Conservation (phyloP, 2,797 vertebrate genomes). For the Amblyraja radiata region DNA sequence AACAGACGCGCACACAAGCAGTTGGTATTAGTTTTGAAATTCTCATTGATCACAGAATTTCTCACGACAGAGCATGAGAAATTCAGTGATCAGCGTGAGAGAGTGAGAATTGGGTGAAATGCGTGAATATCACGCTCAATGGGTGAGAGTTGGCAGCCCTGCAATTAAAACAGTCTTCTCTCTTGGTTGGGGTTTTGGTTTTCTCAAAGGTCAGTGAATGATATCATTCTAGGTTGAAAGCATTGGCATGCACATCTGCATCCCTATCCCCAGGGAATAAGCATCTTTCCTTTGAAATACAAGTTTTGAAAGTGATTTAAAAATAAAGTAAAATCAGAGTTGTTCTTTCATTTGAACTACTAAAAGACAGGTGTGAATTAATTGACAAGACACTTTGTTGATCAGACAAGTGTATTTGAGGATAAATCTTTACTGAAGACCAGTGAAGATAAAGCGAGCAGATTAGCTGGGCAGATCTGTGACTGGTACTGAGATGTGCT, state of each 20-base stretch:
- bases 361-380: neutral
- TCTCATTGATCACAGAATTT: too few species aligned
- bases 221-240: neutral
- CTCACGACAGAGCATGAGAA: too few species aligned
- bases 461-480: neutral
- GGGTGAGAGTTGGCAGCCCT: too few species aligned
- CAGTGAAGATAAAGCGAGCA: neutral
- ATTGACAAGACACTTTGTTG: neutral
- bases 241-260: neutral
- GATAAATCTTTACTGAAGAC: neutral
- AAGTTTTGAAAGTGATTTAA: neutral
- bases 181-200: neutral
- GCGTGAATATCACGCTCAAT: too few species aligned
- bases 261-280: neutral
- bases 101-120: too few species aligned
- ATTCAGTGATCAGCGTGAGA: too few species aligned
- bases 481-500: neutral
- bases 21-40: too few species aligned
- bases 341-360: neutral
- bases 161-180: too few species aligned
- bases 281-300: neutral
- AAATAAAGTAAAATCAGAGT: neutral
- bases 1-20: too few species aligned
- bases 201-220: neutral
- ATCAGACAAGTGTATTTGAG: neutral